phyloP scores from a whole-genome alignment of 2,888 invertebrate genomes.

The Sisyra nigra region DNA sequence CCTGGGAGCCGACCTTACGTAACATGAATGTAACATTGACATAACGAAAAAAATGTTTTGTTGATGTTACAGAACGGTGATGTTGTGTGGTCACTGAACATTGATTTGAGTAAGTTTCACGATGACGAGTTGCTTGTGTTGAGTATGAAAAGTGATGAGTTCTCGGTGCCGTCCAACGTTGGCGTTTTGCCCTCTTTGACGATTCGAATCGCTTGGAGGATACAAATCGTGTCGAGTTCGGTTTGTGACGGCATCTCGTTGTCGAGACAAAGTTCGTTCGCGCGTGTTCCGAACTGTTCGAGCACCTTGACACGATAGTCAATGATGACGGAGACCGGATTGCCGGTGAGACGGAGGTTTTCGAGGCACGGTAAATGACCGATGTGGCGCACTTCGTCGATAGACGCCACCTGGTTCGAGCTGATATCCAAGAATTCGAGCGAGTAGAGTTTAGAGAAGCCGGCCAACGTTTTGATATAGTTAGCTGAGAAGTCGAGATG shows the following conservation, averaged over 20 bases:
- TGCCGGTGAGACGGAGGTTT: slow-evolving; percentile 72
- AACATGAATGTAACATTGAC: no score
- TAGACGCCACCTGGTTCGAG: slow-evolving; percentile 64
- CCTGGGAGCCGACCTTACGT: no score
- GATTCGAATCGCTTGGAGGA: slow-evolving; percentile 71
- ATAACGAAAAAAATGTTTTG: no score
- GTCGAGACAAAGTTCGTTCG: slow-evolving; percentile 72
- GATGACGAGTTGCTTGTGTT: slow-evolving; percentile 1
- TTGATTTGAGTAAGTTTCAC: neutral
- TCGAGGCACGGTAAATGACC: slow-evolving; percentile 75
- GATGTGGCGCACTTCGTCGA: slow-evolving; percentile 67
- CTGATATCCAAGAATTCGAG: slow-evolving; percentile 73
- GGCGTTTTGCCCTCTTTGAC: slow-evolving; percentile 55
- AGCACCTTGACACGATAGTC: slow-evolving; percentile 86
- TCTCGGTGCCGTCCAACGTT: slow-evolving; percentile 33
- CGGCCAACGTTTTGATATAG: slow-evolving; percentile 49
- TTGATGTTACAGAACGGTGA: no score
- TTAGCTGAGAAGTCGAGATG: slow-evolving; percentile 76
- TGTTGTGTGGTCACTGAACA: no score
- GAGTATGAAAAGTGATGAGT: slow-evolving; percentile 5
- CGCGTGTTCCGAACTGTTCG: slow-evolving; percentile 71
- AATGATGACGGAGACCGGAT: slow-evolving; percentile 69
- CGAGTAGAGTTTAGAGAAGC: slow-evolving; percentile 71
- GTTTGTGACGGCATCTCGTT: slow-evolving; percentile 73
- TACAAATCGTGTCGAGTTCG: slow-evolving; percentile 83